These are phyloP conservation scores for Cremastinae sp. DNA, from an alignment of 2,888 invertebrate species.

Conservation along the genomic window DNA sequence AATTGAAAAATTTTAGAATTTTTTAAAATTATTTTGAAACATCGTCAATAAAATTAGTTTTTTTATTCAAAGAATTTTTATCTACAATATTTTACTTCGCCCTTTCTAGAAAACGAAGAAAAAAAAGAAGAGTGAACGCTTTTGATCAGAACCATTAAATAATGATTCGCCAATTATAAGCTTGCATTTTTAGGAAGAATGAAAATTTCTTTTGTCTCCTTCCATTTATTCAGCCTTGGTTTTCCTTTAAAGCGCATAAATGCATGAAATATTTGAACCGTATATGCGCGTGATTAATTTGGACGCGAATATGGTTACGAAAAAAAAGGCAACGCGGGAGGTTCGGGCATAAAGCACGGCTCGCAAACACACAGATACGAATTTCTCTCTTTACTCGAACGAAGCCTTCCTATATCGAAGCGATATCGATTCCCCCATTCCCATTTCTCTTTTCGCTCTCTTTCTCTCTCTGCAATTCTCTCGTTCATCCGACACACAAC, in stretches of 20 bases:
- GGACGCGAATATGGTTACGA: conserved; percentile 13
- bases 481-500: conserved; percentile 36
- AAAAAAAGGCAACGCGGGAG: conserved; percentile 7
- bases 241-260: neutral
- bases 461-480: too few species aligned
- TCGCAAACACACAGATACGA: neutral
- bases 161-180: too few species aligned
- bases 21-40: too few species aligned
- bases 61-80: too few species aligned
- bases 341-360: neutral
- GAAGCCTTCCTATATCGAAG: conserved; percentile 36
- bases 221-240: neutral
- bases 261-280: neutral
- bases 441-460: too few species aligned
- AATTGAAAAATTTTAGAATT: too few species aligned
- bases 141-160: too few species aligned
- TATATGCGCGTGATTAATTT: conserved; percentile 2
- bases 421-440: too few species aligned
- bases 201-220: neutral
- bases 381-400: conserved; percentile 38
- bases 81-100: too few species aligned
- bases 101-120: too few species aligned
- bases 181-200: neutral
- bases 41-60: too few species aligned
- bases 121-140: too few species aligned